Evolutionary conservation across 2,797 vertebrate species (phyloP).

Genomic region (Chelon labrosus): DNA sequence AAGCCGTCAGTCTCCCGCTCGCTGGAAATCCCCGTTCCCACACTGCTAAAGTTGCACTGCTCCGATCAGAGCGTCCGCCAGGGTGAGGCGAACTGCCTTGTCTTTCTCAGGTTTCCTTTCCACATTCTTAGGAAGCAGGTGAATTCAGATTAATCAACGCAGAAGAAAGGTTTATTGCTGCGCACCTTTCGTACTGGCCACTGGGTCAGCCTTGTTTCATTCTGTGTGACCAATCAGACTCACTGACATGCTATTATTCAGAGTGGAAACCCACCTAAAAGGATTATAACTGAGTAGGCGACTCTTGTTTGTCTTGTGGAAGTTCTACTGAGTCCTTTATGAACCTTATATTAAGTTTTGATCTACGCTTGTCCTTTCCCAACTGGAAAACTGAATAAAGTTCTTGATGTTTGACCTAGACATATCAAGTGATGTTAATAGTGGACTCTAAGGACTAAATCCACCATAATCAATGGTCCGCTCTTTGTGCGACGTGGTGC

Average conservation of each 20-base stretch:
- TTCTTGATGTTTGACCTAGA: too few relatives aligned
- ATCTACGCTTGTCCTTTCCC: too few relatives aligned
- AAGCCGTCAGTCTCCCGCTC: conserved; percentile 65
- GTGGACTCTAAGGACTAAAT: too few relatives aligned
- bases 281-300: not conserved
- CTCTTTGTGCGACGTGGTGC: too few relatives aligned
- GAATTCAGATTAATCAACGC: conserved; percentile 27
- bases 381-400: too few relatives aligned
- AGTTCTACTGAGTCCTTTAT: too few relatives aligned
- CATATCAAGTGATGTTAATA: too few relatives aligned
- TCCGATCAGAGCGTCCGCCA: conserved; percentile 35
- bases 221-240: not conserved
- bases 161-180: not conserved
- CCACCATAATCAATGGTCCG: too few relatives aligned
- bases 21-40: conserved; percentile 77
- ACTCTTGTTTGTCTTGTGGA: not conserved
- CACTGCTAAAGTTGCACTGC: conserved; percentile 68
- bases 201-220: not conserved
- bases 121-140: conserved; percentile 31
- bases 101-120: conserved; percentile 58
- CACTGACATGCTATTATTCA: not conserved
- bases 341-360: too few relatives aligned
- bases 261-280: not conserved
- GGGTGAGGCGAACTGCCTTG: conserved; percentile 16
- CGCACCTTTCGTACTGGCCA: not conserved